Evolutionary conservation across 2,888 invertebrate species (phyloP).

Genomic region (Xanthorhoe spadicearia): DNA sequence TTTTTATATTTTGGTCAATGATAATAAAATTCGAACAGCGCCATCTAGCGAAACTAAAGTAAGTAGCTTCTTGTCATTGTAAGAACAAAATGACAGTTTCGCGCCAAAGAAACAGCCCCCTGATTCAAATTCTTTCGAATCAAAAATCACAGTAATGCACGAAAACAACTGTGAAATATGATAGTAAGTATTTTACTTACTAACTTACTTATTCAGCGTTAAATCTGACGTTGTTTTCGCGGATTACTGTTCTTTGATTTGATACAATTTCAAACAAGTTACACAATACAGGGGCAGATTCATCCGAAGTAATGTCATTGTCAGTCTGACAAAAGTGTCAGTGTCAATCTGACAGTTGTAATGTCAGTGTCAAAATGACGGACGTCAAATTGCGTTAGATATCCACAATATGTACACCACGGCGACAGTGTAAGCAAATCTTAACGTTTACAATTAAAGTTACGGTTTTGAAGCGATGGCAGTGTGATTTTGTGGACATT

Average conservation of each 20-base stretch:
- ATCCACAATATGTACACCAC: slow-evolving; percentile 58
- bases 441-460: slow-evolving; percentile 62
- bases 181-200: no score
- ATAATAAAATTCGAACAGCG: not conserved
- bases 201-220: no score
- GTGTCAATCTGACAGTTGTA: not conserved
- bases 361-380: slow-evolving; percentile 37
- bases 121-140: no score
- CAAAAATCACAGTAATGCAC: no score
- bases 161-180: no score
- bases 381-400: slow-evolving; percentile 36
- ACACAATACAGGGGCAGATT: no score
- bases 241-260: no score
- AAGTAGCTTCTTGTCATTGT: not conserved
- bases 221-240: no score
- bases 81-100: not conserved
- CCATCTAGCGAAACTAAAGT: slow-evolving; percentile 3
- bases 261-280: no score
- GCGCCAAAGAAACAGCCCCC: not conserved
- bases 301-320: not conserved
- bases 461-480: slow-evolving; percentile 80
- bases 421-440: slow-evolving; percentile 52
- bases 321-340: not conserved
- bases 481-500: slow-evolving; percentile 71
- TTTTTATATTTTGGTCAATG: not conserved